Conservation (phyloP, 2,888 invertebrate genomes). For the Anarsia innoxiella region DNA sequence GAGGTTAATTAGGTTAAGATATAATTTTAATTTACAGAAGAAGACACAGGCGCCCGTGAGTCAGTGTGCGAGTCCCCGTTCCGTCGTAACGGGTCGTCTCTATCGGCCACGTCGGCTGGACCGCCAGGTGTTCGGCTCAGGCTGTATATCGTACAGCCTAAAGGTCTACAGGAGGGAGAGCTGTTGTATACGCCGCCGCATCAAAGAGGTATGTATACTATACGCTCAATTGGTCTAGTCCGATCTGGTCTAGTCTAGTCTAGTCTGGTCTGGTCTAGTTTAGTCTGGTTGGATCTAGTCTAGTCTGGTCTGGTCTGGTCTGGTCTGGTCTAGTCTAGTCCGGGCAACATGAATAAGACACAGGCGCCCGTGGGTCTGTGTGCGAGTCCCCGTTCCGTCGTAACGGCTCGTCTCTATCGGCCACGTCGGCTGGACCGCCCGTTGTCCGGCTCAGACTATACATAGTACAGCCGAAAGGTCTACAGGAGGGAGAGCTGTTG, state of each 20-base stretch:
- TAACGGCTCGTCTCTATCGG: conserved; percentile 55
- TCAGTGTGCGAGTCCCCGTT: conserved; percentile 62
- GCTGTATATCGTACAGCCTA: conserved; percentile 89
- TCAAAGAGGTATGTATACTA: too few species aligned
- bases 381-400: conserved; percentile 60
- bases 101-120: conserved; percentile 41
- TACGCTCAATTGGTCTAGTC: too few species aligned
- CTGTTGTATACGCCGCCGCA: conserved; percentile 82
- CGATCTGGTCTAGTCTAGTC: too few species aligned
- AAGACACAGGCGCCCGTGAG: conserved; percentile 47
- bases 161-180: conserved; percentile 89
- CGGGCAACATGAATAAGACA: background rate
- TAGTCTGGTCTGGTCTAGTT: too few species aligned
- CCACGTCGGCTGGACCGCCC: conserved; percentile 31
- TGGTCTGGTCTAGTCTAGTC: too few species aligned
- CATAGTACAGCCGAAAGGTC: conserved; percentile 90
- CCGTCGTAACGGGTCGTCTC: conserved; percentile 56
- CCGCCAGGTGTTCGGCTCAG: conserved; percentile 38
- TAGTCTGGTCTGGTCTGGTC: too few species aligned
- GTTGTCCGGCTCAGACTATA: conserved; percentile 72
- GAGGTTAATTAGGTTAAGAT: too few species aligned
- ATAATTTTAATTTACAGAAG: too few species aligned
- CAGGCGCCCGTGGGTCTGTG: conserved; percentile 60
- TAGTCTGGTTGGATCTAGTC: too few species aligned
- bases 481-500: conserved; percentile 88